Evolutionary conservation across 2,113 vertebrate genomes (phyloP).

Genomic region (Istiophorus platypterus): DNA sequence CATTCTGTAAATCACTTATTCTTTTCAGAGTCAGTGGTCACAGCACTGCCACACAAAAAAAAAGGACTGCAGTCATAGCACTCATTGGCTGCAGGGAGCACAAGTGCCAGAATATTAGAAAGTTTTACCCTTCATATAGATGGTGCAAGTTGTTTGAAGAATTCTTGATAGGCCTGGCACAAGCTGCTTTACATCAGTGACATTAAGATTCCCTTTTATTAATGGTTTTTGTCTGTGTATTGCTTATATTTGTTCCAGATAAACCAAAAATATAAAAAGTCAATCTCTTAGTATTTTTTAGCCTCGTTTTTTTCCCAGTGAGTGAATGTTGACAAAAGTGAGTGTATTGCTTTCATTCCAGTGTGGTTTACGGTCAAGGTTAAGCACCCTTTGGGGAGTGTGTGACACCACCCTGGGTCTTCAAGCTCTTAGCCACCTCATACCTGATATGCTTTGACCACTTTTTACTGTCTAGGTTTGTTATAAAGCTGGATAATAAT

Average conservation of each 20-base stretch:
- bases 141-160: neutral
- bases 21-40: neutral
- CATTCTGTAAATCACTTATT: neutral
- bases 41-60: neutral
- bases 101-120: rapidly evolving
- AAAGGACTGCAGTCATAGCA: neutral
- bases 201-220: neutral
- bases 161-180: neutral
- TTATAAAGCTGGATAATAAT: slow-evolving; percentile 74
- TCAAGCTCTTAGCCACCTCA: slow-evolving; percentile 34
- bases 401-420: slow-evolving; percentile 32
- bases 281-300: neutral
- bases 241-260: slow-evolving; percentile 11
- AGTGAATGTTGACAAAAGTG: slow-evolving; percentile 3
- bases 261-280: neutral
- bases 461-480: slow-evolving; percentile 74
- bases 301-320: neutral
- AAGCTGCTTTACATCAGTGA: slow-evolving; percentile 4
- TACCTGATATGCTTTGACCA: slow-evolving; percentile 55
- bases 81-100: neutral
- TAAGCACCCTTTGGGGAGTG: slow-evolving; percentile 58
- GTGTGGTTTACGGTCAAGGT: slow-evolving; percentile 57
- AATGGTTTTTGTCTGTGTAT: neutral
- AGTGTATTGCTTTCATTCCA: slow-evolving; percentile 8
- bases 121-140: neutral